phyloP scores from a whole-genome alignment of 53 echinoderm and acorn worm species.

The Hippasteria phrygiana region DNA sequence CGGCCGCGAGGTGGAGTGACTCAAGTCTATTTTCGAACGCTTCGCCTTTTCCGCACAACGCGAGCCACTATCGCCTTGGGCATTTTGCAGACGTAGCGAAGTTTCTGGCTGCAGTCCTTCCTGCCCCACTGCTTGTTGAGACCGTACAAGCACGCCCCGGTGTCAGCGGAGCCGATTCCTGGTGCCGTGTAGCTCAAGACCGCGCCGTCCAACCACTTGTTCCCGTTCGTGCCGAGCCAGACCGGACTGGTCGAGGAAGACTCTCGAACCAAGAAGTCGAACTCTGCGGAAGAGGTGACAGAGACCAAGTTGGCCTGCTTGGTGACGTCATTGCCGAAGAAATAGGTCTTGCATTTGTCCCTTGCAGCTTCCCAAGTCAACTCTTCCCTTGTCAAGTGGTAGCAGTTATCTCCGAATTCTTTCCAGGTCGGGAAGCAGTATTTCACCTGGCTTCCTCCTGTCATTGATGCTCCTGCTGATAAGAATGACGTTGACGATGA shows the following conservation, averaged over 20 bases:
- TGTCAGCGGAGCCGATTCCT: background rate
- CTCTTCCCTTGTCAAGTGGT: constrained; percentile 11
- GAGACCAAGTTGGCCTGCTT: constrained; percentile 25
- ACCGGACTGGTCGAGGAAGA: constrained; percentile 18
- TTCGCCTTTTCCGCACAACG: constrained; percentile 31
- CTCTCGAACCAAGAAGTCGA: constrained; percentile 9
- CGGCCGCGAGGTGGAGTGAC: background rate
- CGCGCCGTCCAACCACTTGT: constrained; percentile 12
- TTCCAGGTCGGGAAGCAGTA: constrained; percentile 35
- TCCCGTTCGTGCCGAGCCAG: constrained; percentile 26
- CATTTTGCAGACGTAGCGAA: constrained; percentile 44
- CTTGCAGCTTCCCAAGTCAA: constrained; percentile 22
- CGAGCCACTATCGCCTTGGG: constrained; percentile 24
- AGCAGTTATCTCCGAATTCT: constrained; percentile 5
- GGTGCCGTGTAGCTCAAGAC: constrained; percentile 14
- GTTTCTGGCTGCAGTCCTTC: constrained; percentile 29
- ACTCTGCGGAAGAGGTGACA: constrained; percentile 9
- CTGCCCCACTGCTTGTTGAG: constrained; percentile 40
- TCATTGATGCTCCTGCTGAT: background rate
- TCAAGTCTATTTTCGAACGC: background rate
- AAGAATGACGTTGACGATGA: background rate
- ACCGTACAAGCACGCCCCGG: constrained; percentile 7
- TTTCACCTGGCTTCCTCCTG: background rate
- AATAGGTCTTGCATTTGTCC: constrained; percentile 5
- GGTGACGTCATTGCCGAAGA: constrained; percentile 17